Base-by-base conservation (phyloP, 2,888 invertebrate species). In the Sesia apiformis region DNA sequence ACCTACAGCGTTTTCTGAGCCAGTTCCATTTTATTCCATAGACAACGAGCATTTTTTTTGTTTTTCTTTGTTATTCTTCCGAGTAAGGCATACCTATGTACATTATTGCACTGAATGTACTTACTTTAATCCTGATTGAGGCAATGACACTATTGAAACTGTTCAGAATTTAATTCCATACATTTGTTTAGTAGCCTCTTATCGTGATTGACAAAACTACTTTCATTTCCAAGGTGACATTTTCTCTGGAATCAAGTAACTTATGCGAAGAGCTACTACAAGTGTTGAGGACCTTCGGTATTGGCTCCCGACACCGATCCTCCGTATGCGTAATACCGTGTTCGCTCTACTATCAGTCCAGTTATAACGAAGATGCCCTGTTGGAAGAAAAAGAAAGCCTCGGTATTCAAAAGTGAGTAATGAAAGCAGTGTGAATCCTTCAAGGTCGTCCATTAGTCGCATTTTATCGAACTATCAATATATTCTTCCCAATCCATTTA, bases 321-420 rank as follows among this genome's bases (percentile, higher is more conserved):
- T 85, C 90, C 3, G 86, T 93, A 53, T 91, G 92, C 57, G 90
- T 93, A 52, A 77, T 93, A 59, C 93, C 93, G 7, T 93, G 93
- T 65, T 86, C 91, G n/a, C 77, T 93, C 39, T 91, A 90, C 62
- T 91, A 90, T 69, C 77, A 84, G 58, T 75, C 72, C 52, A 66
- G 62, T 57, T 65, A 69, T 58, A 61, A 62, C 38, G 46, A 63
- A 54, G 40, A 38, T 40, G 40, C 5, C 3, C 50, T 54, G 4
- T 42, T 49, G 3, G 57, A 60, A n/a, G 58, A 64, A n/a, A 63
- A 61, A 43, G 64, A 69, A 46, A 56, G 58, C 46, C 64, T 67
- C 52, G 57, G 55, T 50, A 63, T 66, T 63, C 65, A 63, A 56
- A 61, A 59, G 66, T 65, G 57, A 53, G 55, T 4, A 3, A 8